phyloP scores from a whole-genome alignment of 2,113 vertebrate genomes.

The Pyrgilauda ruficollis region DNA sequence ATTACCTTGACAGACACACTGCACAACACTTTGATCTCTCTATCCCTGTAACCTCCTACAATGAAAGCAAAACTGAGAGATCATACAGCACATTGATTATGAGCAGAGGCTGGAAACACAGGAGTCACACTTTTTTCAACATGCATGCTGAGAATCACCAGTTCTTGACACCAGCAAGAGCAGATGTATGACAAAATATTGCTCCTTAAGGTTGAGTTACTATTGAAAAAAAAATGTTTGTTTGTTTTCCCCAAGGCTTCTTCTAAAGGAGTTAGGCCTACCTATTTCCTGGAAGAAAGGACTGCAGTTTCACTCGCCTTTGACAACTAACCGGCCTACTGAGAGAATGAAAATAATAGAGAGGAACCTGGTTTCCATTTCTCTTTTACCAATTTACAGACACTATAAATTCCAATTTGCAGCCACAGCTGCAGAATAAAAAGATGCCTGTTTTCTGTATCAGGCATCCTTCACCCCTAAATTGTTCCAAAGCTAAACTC shows the following conservation, averaged over 20 bases:
- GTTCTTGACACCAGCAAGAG: neutral
- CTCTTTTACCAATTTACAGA: neutral
- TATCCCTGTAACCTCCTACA: neutral
- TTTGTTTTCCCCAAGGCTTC: neutral
- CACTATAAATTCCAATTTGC: neutral
- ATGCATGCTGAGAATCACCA: neutral
- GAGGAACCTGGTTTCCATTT: neutral
- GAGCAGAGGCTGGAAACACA: neutral
- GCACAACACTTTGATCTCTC: neutral
- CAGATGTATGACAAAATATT: neutral
- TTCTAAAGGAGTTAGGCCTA: neutral
- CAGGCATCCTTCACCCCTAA: neutral
- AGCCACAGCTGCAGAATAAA: neutral
- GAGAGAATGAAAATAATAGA: neutral
- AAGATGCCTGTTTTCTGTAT: neutral
- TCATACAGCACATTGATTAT: neutral
- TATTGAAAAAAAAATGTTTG: neutral
- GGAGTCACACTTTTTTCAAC: neutral
- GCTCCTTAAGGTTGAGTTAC: neutral
- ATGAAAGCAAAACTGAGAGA: neutral
- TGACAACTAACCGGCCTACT: neutral
- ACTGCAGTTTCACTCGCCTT: neutral
- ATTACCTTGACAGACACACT: neutral
- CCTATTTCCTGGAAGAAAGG: neutral
- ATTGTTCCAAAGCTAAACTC: neutral